Base-by-base conservation (phyloP, 2,888 invertebrate genomes). In the Phyllotreta cruciferae region DNA sequence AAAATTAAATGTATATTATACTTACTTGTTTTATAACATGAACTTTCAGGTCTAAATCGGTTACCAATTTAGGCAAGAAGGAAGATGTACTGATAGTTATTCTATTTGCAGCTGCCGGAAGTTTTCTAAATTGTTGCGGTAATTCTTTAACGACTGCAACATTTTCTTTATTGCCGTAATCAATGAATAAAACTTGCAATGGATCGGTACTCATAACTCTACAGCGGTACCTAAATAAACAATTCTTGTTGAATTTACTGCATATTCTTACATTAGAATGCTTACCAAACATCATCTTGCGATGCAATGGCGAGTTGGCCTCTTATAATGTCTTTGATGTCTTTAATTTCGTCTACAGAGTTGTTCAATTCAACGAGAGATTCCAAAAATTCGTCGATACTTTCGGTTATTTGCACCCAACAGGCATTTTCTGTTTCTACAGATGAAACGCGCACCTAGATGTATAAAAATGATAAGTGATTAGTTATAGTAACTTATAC, bases 111-210 rank as follows among this genome's bases (percentile, higher is more conserved):
- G 73, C 64, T 0, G 69, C 70, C 6, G 76, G 75, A 37, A 69
- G 63, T 36, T 66, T 63, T 36, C 44, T 55, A 10, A 75, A 56
- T 8, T 69, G 61, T 7, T 68, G 52, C 39, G 76, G 69, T 10
- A 71, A 57, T 24, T 62, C 56, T 54, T 71, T 68, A 7, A 75
- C 24, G 24, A 63, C 45, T 9, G 64, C 60, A 3, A 70, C 69
- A 9, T 66, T 42, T 37, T 58, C 65, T n/a, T 52, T 69, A 63
- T 77, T 77, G 3, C 78, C 78, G 65, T 72, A 77, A 64, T 78
- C 78, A 1, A 78, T 57, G 41, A 74, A 75, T 11, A 69, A 66
- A 2, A 77, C 75, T 50, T 58, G 69, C 6, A 72, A 37, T 0
- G 74, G 75, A 6, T 63, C 24, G 1, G 69, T 68, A 9, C 49